phyloP scores from a whole-genome alignment of 92 coral and sea anemone species.

The Galaxea fascicularis region DNA sequence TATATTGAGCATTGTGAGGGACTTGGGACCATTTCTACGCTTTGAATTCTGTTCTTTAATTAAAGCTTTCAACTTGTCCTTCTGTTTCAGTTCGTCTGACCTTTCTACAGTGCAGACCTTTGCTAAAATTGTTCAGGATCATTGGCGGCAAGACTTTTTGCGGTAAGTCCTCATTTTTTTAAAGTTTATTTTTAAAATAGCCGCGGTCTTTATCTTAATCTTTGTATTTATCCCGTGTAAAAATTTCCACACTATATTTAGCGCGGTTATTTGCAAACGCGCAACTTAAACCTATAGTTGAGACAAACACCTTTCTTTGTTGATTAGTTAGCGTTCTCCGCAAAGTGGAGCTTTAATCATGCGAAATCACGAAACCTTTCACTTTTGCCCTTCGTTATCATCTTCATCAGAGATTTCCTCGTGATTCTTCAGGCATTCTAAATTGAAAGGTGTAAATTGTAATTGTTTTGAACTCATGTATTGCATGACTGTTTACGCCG shows the following conservation, averaged over 20 bases:
- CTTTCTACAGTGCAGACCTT: not conserved
- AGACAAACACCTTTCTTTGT: not conserved
- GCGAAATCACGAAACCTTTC: not conserved
- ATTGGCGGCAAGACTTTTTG: not conserved
- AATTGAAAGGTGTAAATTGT: too few species aligned
- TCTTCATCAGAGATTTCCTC: not conserved
- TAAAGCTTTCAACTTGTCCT: constrained; percentile 9
- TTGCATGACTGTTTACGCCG: not conserved
- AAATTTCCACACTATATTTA: constrained; percentile 32
- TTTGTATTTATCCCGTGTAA: constrained; percentile 35
- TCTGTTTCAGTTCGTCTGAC: not conserved
- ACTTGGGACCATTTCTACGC: not conserved
- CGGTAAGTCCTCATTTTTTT: constrained; percentile 24
- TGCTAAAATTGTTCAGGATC: not conserved
- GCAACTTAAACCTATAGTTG: not conserved
- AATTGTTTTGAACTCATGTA: not conserved
- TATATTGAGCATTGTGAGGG: constrained; percentile 19
- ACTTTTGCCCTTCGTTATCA: not conserved
- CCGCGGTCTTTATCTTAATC: constrained; percentile 31
- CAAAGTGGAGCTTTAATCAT: not conserved
- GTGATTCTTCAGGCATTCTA: not conserved
- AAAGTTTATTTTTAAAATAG: constrained; percentile 32
- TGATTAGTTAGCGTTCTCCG: not conserved
- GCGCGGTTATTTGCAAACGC: constrained; percentile 43
- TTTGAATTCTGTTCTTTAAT: constrained; percentile 15